phyloP scores from a whole-genome alignment of 2,797 vertebrate genomes.

The Nothura maculosa region DNA sequence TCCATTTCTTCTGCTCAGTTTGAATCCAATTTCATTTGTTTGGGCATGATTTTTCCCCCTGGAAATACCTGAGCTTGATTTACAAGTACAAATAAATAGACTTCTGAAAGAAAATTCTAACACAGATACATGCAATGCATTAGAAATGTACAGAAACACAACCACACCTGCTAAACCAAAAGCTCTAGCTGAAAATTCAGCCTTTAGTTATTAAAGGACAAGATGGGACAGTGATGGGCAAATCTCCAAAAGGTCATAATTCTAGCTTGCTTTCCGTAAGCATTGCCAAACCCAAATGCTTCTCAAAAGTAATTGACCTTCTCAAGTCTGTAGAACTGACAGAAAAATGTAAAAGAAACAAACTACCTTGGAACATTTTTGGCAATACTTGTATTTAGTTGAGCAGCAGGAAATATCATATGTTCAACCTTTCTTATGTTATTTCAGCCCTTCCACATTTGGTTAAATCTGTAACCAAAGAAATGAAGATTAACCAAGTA shows the following conservation, averaged over 20 bases:
- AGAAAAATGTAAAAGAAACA: conserved; percentile 73
- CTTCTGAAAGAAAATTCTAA: conserved; percentile 32
- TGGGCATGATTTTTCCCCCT: conserved; percentile 58
- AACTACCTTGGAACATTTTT: conserved; percentile 72
- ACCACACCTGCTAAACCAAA: conserved; percentile 47
- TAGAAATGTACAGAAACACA: conserved; percentile 43
- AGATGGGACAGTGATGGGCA: conserved; percentile 65
- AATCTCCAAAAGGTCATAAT: conserved; percentile 66
- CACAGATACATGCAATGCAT: neutral
- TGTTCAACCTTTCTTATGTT: conserved; percentile 64
- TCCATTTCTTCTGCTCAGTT: conserved; percentile 56
- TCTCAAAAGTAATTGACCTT: conserved; percentile 70
- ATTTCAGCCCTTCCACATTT: conserved; percentile 73
- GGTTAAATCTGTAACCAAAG: conserved; percentile 67
- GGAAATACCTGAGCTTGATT: conserved; percentile 68
- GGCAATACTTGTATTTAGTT: conserved; percentile 68
- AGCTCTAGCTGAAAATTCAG: conserved; percentile 54
- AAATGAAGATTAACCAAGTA: conserved; percentile 49
- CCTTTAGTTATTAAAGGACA: conserved; percentile 41
- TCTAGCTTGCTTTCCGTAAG: conserved; percentile 61
- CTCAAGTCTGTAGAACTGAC: conserved; percentile 59
- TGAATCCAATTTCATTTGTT: conserved; percentile 59
- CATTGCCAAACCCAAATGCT: conserved; percentile 64
- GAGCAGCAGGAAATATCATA: conserved; percentile 69
- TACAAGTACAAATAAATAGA: conserved; percentile 58